Percentiles rank a stretch among this genome's conserved stretches.
phyloP scores from a whole-genome alignment of 2,113 vertebrate species.

The Aspiorhynchus laticeps region DNA sequence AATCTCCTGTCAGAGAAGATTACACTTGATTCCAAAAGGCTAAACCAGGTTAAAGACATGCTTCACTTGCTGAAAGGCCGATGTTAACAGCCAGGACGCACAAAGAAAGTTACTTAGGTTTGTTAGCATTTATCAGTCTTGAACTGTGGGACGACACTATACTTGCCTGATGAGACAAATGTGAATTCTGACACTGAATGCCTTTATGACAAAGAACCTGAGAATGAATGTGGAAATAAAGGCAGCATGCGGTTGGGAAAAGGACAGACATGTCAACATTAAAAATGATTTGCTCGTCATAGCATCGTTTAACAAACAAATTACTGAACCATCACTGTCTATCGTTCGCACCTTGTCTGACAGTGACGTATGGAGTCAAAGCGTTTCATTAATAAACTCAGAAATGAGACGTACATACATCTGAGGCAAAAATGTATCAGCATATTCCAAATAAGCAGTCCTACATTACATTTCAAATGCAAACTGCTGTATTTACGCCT shows the following conservation, averaged over 20 bases:
- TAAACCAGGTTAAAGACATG: constrained; percentile 57
- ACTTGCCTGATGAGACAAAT: constrained; percentile 34
- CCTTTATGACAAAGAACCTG: not conserved
- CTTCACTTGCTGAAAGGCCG: constrained; percentile 43
- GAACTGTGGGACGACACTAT: not conserved
- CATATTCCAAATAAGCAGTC: constrained; percentile 5
- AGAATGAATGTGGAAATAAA: constrained; percentile 32
- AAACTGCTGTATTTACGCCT: constrained; percentile 39
- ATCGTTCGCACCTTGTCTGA: not conserved
- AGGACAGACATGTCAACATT: constrained; percentile 22
- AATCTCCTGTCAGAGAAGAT: constrained; percentile 62
- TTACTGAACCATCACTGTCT: constrained; percentile 16
- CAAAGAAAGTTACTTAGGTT: constrained; percentile 27
- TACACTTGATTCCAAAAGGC: constrained; percentile 60
- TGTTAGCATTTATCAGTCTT: constrained; percentile 35
- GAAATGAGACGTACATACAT: not conserved
- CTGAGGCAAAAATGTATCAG: not conserved
- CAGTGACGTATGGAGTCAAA: not conserved
- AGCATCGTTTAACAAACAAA: constrained; percentile 14
- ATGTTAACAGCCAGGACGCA: constrained; percentile 43
- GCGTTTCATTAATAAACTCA: not conserved
- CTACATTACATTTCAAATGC: not conserved
- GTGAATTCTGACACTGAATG: constrained; percentile 23
- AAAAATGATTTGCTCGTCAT: constrained; percentile 9
- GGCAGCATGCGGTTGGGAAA: constrained; percentile 1